Percentiles rank a stretch among this genome's conserved stretches.
These are phyloP conservation scores for Pediacus dermestoides DNA, from an alignment of 2,888 invertebrate species.

Conservation along the genomic window DNA sequence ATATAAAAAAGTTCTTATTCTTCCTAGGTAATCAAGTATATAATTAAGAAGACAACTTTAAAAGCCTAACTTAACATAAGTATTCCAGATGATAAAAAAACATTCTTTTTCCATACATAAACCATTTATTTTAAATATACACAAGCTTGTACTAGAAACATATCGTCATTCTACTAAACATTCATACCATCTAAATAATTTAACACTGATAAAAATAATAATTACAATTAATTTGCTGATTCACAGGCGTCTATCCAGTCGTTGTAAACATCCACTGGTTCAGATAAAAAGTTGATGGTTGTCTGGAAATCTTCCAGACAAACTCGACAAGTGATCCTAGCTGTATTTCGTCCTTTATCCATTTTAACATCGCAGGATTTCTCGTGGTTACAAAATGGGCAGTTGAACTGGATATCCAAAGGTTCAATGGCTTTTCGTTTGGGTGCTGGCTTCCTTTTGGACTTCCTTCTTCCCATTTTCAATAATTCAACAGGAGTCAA, in stretches of 20 bases:
- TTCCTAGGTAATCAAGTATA: too few species aligned
- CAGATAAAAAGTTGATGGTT: constrained; percentile 91
- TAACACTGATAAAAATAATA: constrained; percentile 4
- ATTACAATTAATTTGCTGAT: constrained; percentile 69
- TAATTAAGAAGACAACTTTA: too few species aligned
- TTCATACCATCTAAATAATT: too few species aligned
- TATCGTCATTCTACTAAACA: too few species aligned
- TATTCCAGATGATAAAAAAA: too few species aligned
- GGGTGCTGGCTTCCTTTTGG: constrained; percentile 94
- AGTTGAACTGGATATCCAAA: constrained; percentile 93
- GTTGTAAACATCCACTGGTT: constrained; percentile 97
- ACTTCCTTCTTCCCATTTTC: constrained; percentile 94
- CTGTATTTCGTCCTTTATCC: constrained; percentile 94
- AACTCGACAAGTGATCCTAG: constrained; percentile 90
- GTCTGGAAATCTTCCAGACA: constrained; percentile 97
- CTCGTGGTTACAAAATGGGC: constrained; percentile 99
- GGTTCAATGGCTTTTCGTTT: constrained; percentile 91
- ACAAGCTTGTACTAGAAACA: too few species aligned
- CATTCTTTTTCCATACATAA: too few species aligned
- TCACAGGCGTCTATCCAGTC: constrained; percentile 99
- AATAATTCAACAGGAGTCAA: too few species aligned
- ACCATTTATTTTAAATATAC: too few species aligned
- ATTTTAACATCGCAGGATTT: constrained; percentile 99
- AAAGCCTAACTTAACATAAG: too few species aligned
- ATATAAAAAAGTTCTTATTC: too few species aligned